Evolutionary conservation across 2,888 invertebrate species (phyloP).

Genomic region (Limnephilus marmoratus): DNA sequence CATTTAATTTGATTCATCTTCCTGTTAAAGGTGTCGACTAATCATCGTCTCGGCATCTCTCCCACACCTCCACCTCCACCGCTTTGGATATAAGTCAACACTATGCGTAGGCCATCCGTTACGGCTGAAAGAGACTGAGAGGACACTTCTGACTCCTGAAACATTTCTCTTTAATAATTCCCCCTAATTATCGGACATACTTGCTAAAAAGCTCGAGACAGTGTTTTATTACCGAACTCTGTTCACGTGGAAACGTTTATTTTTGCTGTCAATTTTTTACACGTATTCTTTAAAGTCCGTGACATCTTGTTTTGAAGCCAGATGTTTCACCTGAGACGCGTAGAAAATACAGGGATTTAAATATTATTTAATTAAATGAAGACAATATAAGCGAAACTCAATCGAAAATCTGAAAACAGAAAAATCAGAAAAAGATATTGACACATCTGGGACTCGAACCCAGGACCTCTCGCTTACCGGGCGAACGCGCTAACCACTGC

Average conservation of each 20-base stretch:
- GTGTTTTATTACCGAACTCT: conserved; percentile 20
- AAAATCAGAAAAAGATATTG: too few species aligned
- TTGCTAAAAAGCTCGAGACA: conserved; percentile 28
- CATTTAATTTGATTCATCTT: background rate
- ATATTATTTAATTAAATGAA: background rate
- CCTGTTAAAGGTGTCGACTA: background rate
- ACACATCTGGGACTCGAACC: too few species aligned
- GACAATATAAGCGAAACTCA: too few species aligned
- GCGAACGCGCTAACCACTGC: too few species aligned
- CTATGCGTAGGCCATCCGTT: background rate
- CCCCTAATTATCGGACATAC: conserved; percentile 15
- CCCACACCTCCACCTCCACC: background rate
- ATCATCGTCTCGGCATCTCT: background rate
- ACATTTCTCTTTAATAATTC: conserved; percentile 10
- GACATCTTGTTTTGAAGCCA: conserved; percentile 32
- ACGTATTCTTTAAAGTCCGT: background rate
- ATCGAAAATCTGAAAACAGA: too few species aligned
- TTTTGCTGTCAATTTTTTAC: background rate
- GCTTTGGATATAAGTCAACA: background rate
- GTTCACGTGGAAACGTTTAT: background rate
- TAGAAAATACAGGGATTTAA: background rate
- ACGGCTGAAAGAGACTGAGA: background rate
- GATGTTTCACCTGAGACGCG: conserved; percentile 26
- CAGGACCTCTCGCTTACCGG: too few species aligned
- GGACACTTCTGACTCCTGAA: background rate